Base-by-base conservation (phyloP, 2,113 vertebrate genomes). In the Anolis sagrei region DNA sequence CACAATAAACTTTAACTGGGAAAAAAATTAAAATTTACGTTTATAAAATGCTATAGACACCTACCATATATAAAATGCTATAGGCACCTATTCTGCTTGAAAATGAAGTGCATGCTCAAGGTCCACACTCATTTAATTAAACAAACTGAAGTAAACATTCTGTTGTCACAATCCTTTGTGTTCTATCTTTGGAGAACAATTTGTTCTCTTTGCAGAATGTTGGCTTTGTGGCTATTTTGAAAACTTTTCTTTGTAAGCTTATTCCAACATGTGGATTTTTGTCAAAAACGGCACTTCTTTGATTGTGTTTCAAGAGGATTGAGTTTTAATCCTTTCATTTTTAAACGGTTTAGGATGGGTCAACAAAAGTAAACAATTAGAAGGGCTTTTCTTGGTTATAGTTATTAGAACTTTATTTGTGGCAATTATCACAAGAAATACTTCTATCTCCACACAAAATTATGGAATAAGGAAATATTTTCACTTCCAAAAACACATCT, bases 41-140 rank as follows among this genome's bases (percentile, higher is more conserved):
- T 8, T n/a, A 84, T 76, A n/a, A 68, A 68, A 76, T 54, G 32
- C 29, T 82, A 14, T 76, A 14, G 1, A 70, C 39, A 76, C 19
- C n/a, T n/a, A n/a, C n/a, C n/a, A n/a, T n/a, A n/a, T n/a, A 84
- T 76, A n/a, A 68, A 68, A 76, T 54, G 32, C 29, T 82, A 14
- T 76, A 14, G 1, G 51, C 39, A 76, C 19, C n/a, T n/a, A n/a
- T n/a, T n/a, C n/a, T n/a, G n/a, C n/a, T n/a, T n/a, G n/a, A n/a
- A n/a, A n/a, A n/a, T n/a, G n/a, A n/a, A 32, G 36, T 75, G 7
- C 61, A 5, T 29, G 62, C 73, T 84, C n/a, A 49, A 68, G n/a
- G 39, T 27, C 39, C 36, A 84, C 19, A 16, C 58, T 49, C 44
- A 3, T 76, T 84, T 48, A 74, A 83, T 82, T 82, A 76, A 76